These are phyloP conservation scores for Melanotaenia pygmaea DNA, from an alignment of 2,797 vertebrate species.

Conservation along the genomic window DNA sequence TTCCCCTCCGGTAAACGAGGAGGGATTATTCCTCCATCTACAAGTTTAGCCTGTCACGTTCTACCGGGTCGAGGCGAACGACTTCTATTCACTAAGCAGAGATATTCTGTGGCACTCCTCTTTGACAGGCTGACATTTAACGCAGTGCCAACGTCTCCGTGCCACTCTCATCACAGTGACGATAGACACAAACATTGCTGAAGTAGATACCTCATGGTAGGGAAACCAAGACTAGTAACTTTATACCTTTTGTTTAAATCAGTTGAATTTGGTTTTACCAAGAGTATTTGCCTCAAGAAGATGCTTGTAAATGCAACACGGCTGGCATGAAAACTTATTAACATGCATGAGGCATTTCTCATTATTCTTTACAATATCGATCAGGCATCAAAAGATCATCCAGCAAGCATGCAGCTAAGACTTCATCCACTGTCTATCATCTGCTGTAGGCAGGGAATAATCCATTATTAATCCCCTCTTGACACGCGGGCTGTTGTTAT, in stretches of 20 bases:
- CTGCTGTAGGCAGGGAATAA: slow-evolving; percentile 31
- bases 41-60: slow-evolving; percentile 50
- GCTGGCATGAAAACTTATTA: slow-evolving; percentile 30
- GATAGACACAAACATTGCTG: slow-evolving; percentile 14
- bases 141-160: slow-evolving; percentile 53
- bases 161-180: slow-evolving; percentile 68
- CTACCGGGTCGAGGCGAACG: slow-evolving; percentile 24
- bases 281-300: slow-evolving; percentile 6
- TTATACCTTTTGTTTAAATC: too few species aligned
- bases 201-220: slow-evolving; percentile 21
- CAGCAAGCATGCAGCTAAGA: slow-evolving; percentile 37
- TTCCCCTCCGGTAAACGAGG: slow-evolving; percentile 20
- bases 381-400: slow-evolving; percentile 56
- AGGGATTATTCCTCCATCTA: slow-evolving; percentile 44
- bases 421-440: slow-evolving; percentile 58
- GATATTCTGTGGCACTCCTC: slow-evolving; percentile 59
- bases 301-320: slow-evolving; percentile 32
- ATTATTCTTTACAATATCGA: slow-evolving; percentile 66
- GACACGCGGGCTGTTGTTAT: slow-evolving; percentile 63
- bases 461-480: slow-evolving; percentile 68
- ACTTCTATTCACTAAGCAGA: slow-evolving; percentile 18
- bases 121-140: slow-evolving; percentile 76
- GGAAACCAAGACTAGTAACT: slow-evolving; percentile 11
- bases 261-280: slow-evolving; percentile 20
- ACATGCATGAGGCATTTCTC: slow-evolving; percentile 54